Evolutionary conservation across 35 echinoderm and acorn worm genomes (phyloP).

Genomic region (Heliocidaris tuberculata): DNA sequence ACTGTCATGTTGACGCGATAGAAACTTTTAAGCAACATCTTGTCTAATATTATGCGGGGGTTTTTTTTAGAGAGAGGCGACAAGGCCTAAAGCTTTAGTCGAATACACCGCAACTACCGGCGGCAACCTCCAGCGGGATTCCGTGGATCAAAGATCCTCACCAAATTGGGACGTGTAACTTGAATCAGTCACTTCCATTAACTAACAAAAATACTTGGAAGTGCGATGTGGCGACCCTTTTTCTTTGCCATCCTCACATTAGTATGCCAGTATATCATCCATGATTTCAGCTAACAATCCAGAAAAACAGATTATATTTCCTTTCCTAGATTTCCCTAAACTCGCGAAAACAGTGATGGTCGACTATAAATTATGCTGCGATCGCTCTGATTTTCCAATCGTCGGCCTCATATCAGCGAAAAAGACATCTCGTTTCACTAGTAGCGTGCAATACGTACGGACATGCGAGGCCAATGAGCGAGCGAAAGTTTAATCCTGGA

Average conservation of each 20-base stretch:
- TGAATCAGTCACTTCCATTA: no score
- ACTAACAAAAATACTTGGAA: no score
- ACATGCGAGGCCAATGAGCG: neutral
- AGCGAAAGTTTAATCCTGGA: slow-evolving; percentile 19
- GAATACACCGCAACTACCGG: neutral
- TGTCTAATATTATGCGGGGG: neutral
- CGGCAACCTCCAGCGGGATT: neutral
- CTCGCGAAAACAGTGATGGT: neutral
- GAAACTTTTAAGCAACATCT: neutral
- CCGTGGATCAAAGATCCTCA: neutral
- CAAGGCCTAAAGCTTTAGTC: neutral
- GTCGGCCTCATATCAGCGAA: no score
- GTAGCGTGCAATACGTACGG: neutral
- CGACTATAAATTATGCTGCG: neutral
- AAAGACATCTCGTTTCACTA: no score
- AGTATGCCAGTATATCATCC: neutral
- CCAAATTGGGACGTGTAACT: neutral
- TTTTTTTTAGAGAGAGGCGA: neutral
- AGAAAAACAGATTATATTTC: neutral
- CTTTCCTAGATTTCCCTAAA: neutral
- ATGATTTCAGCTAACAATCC: neutral
- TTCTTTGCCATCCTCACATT: neutral
- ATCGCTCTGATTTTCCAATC: no score
- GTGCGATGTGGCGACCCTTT: no score
- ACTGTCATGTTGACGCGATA: neutral